Evolutionary conservation across 2,113 vertebrate genomes (phyloP), one percentile per base, ranked within the genome.

Genomic region (Phycodurus eques): DNA sequence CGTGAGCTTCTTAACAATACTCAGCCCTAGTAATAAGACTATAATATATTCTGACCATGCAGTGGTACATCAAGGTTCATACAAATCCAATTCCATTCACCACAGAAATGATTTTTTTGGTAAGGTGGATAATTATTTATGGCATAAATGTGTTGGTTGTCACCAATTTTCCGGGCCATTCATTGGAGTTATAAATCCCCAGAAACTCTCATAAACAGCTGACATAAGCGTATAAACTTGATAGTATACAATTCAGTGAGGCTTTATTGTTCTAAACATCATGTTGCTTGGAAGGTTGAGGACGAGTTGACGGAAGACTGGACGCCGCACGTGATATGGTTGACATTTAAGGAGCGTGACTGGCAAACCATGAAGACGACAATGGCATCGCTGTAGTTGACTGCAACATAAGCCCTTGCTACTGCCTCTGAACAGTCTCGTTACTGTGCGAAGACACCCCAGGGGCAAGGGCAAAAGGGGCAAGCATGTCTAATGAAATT

Each of bases 401-500:
- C 27, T 1, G 61, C 65, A 62, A 75, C 79, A 75, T 73, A 74
- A 87, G 77, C 73, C 70, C 39, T n/a, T 5, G 10, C 35, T 11
- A 13, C 47, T 14, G n/a, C 73, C 39, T 43, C 42, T 54, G 61
- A 83, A 90, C 84, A 90, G 74, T 12, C 51, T 27, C 47, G 15
- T 54, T 10, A 70, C 53, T 90, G 88, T 90, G 76, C 72, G 17
- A 49, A 31, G 22, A 15, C 47, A 79, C 79, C 87, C 73, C 44
- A 33, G 70, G 42, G 86, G 78, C 73, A 62, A 70, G 75, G 84
- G 81, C 88, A 70, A 69, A 65, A 19, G 66, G 80, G 86, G 73
- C 87, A 83, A 69, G 83, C 78, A 72, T 67, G 72, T 83, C 82
- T 72, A 87, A 89, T 79, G 47, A 19, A 69, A 83, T 81, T 59